Base-by-base conservation (phyloP, 2,113 vertebrate genomes). In the Trichomycterus rosablanca region DNA sequence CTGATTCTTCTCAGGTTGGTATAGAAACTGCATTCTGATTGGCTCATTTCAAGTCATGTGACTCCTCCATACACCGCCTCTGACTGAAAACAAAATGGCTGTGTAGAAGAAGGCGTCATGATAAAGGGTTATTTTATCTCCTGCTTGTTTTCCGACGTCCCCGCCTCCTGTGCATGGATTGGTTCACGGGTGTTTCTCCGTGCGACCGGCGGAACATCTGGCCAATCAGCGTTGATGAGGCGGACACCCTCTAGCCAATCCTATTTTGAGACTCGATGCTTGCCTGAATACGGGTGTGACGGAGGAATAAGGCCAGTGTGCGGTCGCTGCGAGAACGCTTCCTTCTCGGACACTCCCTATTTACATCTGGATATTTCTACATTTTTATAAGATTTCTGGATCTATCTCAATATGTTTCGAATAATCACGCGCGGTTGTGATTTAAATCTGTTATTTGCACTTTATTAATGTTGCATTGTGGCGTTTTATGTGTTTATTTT, bases 381-480 rank as follows among this genome's bases (percentile, higher is more conserved):
- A 2, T n/a, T 59, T 50, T 71, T 58, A 83, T 78, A 75, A 73
- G 78, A 79, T 80, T 60, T 70, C 53, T 50, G 84, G 86, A 83
- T 78, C 77, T 78, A 46, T 71, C 71, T 76, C 50, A 73, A 42
- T 14, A 71, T 76, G 74, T 72, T 77, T 80, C 69, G 74, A 77
- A 80, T 14, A n/a, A 12, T 40, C 37, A 14, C 37, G 6, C 70
- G 68, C 65, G 57, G 59, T 34, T 39, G 53, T 58, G 37, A 48
- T 59, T 74, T 72, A 70, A 65, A 80, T 80, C 71, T 64, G 78
- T 44, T 76, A 81, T 86, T 83, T 86, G 86, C 86, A 87, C 85
- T 88, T 87, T 87, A 87, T 24, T 55, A 19, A 15, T 39, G 24
- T 56, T 3, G 40, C 55, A 30, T 30, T 35, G n/a, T 23, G 19